phyloP scores from a whole-genome alignment of 1,140 invertebrate species.

The Popillia japonica region DNA sequence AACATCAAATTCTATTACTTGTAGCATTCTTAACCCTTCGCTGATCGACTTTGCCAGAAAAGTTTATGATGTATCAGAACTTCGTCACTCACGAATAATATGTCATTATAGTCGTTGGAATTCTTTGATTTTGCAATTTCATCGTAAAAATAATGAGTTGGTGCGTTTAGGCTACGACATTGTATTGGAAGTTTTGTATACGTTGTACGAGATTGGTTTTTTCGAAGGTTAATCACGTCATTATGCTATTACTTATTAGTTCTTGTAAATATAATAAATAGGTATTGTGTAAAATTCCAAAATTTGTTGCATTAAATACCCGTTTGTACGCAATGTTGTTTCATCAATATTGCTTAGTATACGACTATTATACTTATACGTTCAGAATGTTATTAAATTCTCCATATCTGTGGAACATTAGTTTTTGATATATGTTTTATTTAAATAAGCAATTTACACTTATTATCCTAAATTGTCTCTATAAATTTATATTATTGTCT shows the following conservation, averaged over 20 bases:
- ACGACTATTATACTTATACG: too few relatives aligned
- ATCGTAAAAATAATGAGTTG: background rate
- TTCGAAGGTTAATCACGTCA: slow-evolving; percentile 19
- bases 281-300: slow-evolving; percentile 12
- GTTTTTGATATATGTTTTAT: too few relatives aligned
- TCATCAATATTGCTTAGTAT: too few relatives aligned
- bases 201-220: background rate
- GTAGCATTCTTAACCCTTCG: background rate
- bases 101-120: background rate
- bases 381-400: too few relatives aligned
- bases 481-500: too few relatives aligned
- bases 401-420: too few relatives aligned
- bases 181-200: background rate
- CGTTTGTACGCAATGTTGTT: background rate
- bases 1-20: slow-evolving; percentile 17
- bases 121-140: slow-evolving; percentile 1
- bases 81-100: slow-evolving; percentile 10
- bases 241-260: background rate
- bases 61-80: background rate
- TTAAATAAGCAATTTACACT: too few relatives aligned
- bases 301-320: background rate
- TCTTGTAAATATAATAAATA: slow-evolving; percentile 6
- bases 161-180: background rate
- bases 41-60: background rate
- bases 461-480: too few relatives aligned